Conservation (phyloP, 2,797 vertebrate genomes). For the Nyctibius grandis region DNA sequence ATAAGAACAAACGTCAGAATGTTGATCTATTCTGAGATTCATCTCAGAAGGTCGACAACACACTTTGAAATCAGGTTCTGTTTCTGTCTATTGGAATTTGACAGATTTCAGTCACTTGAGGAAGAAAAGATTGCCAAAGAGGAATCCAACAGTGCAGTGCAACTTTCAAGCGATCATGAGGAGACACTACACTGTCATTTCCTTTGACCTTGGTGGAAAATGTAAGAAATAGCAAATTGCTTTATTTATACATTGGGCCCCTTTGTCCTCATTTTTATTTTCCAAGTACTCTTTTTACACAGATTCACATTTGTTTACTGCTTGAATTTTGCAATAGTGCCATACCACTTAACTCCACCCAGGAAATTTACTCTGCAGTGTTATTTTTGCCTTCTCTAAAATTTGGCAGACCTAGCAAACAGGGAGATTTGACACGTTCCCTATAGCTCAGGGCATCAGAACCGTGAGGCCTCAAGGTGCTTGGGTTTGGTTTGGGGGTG, state of each 20-base stretch:
- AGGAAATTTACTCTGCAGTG: neutral
- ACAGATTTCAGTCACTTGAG: neutral
- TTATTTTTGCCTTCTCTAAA: neutral
- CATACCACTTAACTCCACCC: neutral
- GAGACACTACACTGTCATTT: neutral
- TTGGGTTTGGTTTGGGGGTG: neutral
- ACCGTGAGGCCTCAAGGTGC: neutral
- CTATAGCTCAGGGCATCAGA: neutral
- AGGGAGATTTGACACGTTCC: neutral
- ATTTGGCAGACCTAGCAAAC: neutral
- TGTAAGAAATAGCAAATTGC: neutral
- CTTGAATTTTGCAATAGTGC: neutral
- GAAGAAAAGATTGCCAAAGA: neutral
- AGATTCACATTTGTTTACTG: neutral
- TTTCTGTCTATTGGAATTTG: neutral
- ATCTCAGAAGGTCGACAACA: neutral
- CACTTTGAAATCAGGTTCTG: conserved; percentile 9
- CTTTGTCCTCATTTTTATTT: neutral
- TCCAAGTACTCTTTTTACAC: neutral
- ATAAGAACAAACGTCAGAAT: conserved; percentile 31
- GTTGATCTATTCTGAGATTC: neutral
- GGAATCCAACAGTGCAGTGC: neutral
- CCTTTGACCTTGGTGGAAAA: neutral
- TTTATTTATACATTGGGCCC: neutral
- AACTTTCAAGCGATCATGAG: neutral